Percentiles rank a stretch among this genome's conserved stretches.
These are phyloP conservation scores for Pseudorasbora parva DNA, from an alignment of 2,113 vertebrate genomes.

Conservation along the genomic window DNA sequence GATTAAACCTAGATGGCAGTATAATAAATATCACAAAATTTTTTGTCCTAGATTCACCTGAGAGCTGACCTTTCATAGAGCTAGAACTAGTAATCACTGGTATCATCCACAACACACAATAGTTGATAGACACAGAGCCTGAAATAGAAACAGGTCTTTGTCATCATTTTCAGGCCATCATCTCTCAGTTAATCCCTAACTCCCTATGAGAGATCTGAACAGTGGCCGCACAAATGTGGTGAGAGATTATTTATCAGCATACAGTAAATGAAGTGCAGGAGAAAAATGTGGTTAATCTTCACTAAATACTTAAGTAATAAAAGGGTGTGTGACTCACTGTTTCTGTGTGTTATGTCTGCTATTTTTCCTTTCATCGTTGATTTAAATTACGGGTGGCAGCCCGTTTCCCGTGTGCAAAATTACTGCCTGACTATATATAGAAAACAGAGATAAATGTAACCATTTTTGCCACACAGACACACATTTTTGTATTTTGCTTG, in stretches of 20 bases:
- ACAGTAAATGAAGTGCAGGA: constrained; percentile 51
- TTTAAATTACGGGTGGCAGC: constrained; percentile 40
- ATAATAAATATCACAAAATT: not conserved
- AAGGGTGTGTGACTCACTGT: constrained; percentile 52
- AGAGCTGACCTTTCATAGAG: not conserved
- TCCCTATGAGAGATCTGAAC: constrained; percentile 23
- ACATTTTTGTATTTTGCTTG: constrained; percentile 1
- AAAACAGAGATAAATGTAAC: constrained; percentile 66
- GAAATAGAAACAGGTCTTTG: not conserved
- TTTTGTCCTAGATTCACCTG: not conserved
- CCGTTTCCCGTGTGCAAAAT: constrained; percentile 61
- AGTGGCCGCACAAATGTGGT: constrained; percentile 29
- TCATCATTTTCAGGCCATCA: constrained; percentile 7
- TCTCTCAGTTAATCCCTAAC: not conserved
- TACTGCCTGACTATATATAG: constrained; percentile 51
- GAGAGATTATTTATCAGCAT: constrained; percentile 45
- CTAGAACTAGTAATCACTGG: not conserved
- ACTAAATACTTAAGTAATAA: constrained; percentile 47
- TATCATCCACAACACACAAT: not conserved
- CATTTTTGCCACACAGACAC: constrained; percentile 19
- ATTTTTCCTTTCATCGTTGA: constrained; percentile 50
- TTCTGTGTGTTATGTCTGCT: constrained; percentile 54
- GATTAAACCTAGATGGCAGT: not conserved
- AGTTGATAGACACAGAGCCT: not conserved
- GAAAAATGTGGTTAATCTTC: constrained; percentile 51